These are phyloP conservation scores for Isotomurus palustris DNA, from an alignment of 2,888 invertebrate genomes.

Conservation along the genomic window DNA sequence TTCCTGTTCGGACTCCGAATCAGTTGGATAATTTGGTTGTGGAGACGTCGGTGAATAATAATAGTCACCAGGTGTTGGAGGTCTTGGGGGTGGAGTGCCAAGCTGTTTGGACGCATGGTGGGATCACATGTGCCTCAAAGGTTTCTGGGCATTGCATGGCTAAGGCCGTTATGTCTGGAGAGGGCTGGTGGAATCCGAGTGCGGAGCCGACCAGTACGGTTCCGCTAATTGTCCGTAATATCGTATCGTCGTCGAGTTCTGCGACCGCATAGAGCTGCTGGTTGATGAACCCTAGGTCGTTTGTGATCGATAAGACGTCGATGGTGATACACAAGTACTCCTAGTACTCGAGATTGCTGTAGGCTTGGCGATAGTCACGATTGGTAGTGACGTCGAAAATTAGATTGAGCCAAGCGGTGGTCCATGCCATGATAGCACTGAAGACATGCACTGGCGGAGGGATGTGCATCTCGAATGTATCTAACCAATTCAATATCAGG, in stretches of 20 bases:
- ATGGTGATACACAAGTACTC: neutral
- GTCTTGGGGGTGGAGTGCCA: no score
- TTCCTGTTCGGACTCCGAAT: no score
- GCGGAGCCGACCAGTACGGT: neutral
- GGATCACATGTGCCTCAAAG: constrained; percentile 1
- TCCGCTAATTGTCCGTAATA: no score
- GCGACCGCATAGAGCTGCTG: no score
- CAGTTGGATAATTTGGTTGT: no score
- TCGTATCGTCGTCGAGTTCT: no score
- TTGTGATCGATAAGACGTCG: neutral
- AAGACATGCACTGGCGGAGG: neutral
- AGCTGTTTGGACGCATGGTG: neutral
- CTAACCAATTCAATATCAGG: constrained; percentile 3
- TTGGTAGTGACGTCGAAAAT: neutral
- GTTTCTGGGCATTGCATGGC: neutral
- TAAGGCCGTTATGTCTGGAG: neutral
- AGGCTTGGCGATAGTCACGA: neutral
- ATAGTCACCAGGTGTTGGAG: no score
- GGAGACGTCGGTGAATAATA: no score
- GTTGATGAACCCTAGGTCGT: no score
- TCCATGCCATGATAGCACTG: constrained; percentile 5
- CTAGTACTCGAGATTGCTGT: neutral
- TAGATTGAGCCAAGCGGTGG: constrained; percentile 1
- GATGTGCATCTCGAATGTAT: neutral
- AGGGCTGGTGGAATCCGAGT: neutral